A percentile compares a stretch with the other conserved stretches of the same genome.
Conservation (phyloP, 2,797 vertebrate species). For the Erithacus rubecula region DNA sequence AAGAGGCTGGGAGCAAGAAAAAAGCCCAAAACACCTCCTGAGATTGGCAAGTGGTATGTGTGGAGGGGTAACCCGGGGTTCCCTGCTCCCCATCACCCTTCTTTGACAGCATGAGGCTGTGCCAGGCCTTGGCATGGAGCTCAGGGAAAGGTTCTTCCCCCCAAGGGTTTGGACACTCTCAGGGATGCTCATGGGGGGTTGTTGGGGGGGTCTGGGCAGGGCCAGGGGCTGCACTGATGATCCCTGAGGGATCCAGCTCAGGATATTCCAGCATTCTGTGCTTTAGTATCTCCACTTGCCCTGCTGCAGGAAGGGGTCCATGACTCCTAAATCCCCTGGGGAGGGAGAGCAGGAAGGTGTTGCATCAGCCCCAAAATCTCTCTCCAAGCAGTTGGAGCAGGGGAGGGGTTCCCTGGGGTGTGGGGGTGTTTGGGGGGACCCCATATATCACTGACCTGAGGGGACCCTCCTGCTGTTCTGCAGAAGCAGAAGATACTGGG, state of each 20-base stretch:
- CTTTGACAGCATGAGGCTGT: background rate
- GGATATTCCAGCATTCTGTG: background rate
- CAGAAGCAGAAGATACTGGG: background rate
- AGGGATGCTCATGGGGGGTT: background rate
- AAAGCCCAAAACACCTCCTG: background rate
- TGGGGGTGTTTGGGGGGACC: background rate
- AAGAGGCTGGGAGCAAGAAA: constrained; percentile 12
- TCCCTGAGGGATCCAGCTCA: rapidly evolving
- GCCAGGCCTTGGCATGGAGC: background rate
- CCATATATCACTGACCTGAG: background rate
- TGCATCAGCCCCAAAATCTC: background rate
- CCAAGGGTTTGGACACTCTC: background rate
- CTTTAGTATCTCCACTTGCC: background rate
- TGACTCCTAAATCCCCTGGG: background rate
- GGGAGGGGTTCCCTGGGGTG: background rate
- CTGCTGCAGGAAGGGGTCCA: background rate
- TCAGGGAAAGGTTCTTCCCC: background rate
- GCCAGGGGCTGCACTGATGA: rapidly evolving
- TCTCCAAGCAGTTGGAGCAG: background rate
- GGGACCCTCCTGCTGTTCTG: background rate
- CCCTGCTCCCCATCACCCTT: background rate
- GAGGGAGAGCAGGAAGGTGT: background rate
- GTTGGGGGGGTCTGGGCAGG: background rate
- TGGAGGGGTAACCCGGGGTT: background rate
- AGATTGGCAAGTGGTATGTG: background rate